Conservation (phyloP, 2,888 invertebrate species). For the Sussaba pulchella region DNA sequence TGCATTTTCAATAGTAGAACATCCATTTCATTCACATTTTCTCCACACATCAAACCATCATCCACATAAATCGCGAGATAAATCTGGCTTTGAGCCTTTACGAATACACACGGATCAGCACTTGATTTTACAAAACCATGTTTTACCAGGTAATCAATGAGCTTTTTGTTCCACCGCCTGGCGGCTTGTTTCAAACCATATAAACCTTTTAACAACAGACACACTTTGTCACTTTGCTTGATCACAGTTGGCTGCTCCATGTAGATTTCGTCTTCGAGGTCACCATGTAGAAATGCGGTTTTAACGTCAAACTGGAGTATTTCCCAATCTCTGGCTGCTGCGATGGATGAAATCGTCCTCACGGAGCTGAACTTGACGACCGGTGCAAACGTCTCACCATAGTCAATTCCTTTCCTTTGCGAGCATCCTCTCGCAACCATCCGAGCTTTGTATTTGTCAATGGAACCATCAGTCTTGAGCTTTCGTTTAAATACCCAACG, state of each 20-base stretch:
- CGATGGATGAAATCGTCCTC: slow-evolving; percentile 57
- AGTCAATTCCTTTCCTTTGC: slow-evolving; percentile 50
- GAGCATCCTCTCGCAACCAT: slow-evolving; percentile 53
- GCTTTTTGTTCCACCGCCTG: background rate
- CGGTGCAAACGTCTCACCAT: slow-evolving; percentile 67
- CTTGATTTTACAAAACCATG: background rate
- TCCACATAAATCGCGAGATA: slow-evolving; percentile 59
- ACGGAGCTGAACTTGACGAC: slow-evolving; percentile 59
- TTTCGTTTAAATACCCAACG: background rate
- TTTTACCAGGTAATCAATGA: background rate
- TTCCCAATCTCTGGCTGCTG: slow-evolving; percentile 53
- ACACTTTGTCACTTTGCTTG: background rate
- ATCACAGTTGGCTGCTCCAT: slow-evolving; percentile 59
- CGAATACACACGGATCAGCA: background rate
- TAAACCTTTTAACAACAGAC: background rate
- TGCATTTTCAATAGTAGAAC: background rate
- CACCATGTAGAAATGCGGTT: slow-evolving; percentile 56
- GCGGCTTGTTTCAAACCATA: background rate
- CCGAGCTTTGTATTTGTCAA: slow-evolving; percentile 63
- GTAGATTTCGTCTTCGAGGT: slow-evolving; percentile 34
- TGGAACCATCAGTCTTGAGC: background rate
- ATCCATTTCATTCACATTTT: background rate
- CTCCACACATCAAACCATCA: slow-evolving; percentile 42
- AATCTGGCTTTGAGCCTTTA: slow-evolving; percentile 1
- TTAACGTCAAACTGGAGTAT: slow-evolving; percentile 63